These are phyloP conservation scores for Aricia artaxerxes DNA, from an alignment of 2,888 invertebrate genomes.

Conservation along the genomic window DNA sequence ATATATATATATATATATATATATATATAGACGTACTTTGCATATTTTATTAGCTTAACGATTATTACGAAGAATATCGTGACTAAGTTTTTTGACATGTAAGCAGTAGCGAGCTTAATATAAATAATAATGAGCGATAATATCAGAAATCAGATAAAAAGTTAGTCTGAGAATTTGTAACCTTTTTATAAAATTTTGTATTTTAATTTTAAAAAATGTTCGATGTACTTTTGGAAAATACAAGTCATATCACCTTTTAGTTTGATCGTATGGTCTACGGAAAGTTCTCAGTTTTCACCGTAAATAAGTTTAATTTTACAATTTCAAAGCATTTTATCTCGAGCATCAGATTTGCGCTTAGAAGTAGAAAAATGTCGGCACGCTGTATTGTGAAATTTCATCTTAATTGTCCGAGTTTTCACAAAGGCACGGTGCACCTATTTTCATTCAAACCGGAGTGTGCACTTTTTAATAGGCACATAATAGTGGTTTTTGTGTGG, in stretches of 20 bases:
- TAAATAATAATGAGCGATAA: background rate
- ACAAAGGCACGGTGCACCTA: conserved; percentile 20
- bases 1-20: no score
- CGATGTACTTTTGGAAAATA: background rate
- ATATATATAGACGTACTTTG: no score
- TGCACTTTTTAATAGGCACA: conserved; percentile 33
- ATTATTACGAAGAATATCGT: background rate
- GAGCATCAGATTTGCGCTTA: conserved; percentile 4
- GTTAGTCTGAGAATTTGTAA: background rate
- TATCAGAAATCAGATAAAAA: conserved; percentile 12
- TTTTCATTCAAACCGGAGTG: conserved; percentile 28
- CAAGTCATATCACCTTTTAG: background rate
- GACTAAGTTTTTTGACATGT: background rate
- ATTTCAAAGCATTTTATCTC: background rate
- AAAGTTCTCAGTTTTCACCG: background rate
- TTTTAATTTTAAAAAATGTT: background rate
- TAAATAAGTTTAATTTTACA: no score
- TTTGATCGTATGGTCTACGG: no score
- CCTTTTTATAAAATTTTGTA: background rate
- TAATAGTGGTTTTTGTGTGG: conserved; percentile 33
- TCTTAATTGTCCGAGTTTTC: conserved; percentile 24
- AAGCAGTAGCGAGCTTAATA: background rate
- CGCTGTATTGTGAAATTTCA: conserved; percentile 17
- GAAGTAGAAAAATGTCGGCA: conserved; percentile 1
- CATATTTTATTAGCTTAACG: background rate